Conservation (phyloP, 2,797 vertebrate species). For the Ctenopoma multispine region DNA sequence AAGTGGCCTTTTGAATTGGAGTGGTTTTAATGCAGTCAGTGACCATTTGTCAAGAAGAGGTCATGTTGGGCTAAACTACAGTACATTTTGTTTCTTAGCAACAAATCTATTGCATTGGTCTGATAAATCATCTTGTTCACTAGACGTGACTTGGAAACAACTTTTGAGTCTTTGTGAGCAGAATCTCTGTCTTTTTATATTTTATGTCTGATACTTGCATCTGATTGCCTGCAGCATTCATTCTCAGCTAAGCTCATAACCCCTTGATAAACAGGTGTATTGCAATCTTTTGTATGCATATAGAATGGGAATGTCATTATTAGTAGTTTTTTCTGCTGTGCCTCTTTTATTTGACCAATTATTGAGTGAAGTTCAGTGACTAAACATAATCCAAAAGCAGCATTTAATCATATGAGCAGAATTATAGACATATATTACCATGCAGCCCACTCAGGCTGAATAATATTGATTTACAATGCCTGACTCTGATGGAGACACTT, state of each 20-base stretch:
- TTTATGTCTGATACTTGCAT: background rate
- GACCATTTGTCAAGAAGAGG: constrained; percentile 35
- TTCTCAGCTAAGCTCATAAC: background rate
- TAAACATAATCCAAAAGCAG: background rate
- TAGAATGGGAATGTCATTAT: background rate
- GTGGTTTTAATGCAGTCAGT: constrained; percentile 50
- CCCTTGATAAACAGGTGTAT: background rate
- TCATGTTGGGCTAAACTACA: constrained; percentile 55
- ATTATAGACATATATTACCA: background rate
- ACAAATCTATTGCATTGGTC: constrained; percentile 58
- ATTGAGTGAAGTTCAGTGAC: background rate
- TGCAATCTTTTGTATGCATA: background rate
- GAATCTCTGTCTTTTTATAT: constrained; percentile 25
- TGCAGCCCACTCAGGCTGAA: background rate
- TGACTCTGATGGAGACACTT: background rate
- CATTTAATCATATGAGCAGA: background rate
- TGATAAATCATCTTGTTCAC: constrained; percentile 46
- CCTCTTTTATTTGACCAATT: background rate
- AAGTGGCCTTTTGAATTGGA: constrained; percentile 21
- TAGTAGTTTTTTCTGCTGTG: background rate
- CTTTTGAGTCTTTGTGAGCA: constrained; percentile 31
- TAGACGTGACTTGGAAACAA: constrained; percentile 56
- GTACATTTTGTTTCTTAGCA: constrained; percentile 72
- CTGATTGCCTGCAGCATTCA: constrained; percentile 1
- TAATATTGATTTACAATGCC: background rate